These are phyloP conservation scores for Phrynocephalus forsythii DNA, from an alignment of 2,797 vertebrate genomes.

Conservation along the genomic window DNA sequence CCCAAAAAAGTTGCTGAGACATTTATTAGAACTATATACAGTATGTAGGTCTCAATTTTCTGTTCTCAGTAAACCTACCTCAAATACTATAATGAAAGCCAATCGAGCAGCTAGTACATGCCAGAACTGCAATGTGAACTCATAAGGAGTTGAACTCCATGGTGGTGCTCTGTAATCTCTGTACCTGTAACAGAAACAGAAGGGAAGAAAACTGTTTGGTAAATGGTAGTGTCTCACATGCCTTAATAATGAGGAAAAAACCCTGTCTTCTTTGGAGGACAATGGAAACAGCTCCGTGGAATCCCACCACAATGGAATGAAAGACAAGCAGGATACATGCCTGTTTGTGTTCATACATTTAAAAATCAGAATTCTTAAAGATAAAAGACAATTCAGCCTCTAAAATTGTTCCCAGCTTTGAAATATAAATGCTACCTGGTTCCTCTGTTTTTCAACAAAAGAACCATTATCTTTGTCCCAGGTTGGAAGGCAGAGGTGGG, in stretches of 20 bases:
- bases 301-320: background rate
- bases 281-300: background rate
- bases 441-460: background rate
- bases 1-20: background rate
- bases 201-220: background rate
- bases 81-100: constrained; percentile 98
- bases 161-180: constrained; percentile 96
- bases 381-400: background rate
- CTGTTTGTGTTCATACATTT: background rate
- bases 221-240: background rate
- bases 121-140: constrained; percentile 99
- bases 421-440: background rate
- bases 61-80: constrained; percentile 81
- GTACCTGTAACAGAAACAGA: constrained; percentile 81
- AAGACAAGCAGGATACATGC: background rate
- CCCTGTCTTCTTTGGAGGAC: background rate
- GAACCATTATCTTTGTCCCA: background rate
- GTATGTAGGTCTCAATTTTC: background rate
- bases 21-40: background rate
- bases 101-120: constrained; percentile 95
- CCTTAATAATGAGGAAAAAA: background rate
- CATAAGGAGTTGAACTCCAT: constrained; percentile 90
- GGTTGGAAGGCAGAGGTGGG: background rate
- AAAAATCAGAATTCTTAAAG: background rate
- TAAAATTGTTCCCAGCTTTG: background rate